These are phyloP conservation scores for Teleiodes luculella DNA, from an alignment of 2,888 invertebrate species.

Conservation along the genomic window DNA sequence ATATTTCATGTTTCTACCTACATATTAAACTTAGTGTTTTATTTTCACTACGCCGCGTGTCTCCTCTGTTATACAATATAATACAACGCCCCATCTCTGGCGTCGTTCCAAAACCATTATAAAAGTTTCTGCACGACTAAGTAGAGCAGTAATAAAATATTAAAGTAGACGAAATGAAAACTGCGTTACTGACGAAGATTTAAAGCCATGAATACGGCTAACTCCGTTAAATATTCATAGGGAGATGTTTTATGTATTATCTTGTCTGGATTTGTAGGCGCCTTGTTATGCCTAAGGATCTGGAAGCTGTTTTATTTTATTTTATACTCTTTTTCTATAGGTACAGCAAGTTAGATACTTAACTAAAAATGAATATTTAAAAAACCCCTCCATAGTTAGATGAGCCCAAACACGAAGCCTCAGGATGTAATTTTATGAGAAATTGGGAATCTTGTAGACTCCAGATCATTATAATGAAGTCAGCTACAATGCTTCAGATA, in stretches of 20 bases:
- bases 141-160: slow-evolving; percentile 63
- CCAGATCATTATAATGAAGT: too few relatives aligned
- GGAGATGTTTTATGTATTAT: not conserved
- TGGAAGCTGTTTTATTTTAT: too few relatives aligned
- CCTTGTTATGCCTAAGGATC: too few relatives aligned
- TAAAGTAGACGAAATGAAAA: slow-evolving; percentile 44
- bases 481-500: too few relatives aligned
- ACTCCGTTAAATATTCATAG: not conserved
- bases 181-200: slow-evolving; percentile 25
- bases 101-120: slow-evolving; percentile 63
- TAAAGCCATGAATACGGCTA: not conserved
- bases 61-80: slow-evolving; percentile 28
- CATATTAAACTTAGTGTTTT: not conserved
- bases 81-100: slow-evolving; percentile 44
- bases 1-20: not conserved
- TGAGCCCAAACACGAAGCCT: too few relatives aligned
- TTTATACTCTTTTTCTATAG: too few relatives aligned
- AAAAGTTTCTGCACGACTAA: slow-evolving; percentile 60
- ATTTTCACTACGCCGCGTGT: not conserved
- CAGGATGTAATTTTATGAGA: too few relatives aligned
- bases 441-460: too few relatives aligned
- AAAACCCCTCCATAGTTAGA: too few relatives aligned
- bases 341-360: too few relatives aligned
- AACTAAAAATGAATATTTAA: too few relatives aligned
- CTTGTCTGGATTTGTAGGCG: not conserved